Evolutionary conservation across 1,140 invertebrate genomes (phyloP).

Genomic region (Heterodera schachtii): DNA sequence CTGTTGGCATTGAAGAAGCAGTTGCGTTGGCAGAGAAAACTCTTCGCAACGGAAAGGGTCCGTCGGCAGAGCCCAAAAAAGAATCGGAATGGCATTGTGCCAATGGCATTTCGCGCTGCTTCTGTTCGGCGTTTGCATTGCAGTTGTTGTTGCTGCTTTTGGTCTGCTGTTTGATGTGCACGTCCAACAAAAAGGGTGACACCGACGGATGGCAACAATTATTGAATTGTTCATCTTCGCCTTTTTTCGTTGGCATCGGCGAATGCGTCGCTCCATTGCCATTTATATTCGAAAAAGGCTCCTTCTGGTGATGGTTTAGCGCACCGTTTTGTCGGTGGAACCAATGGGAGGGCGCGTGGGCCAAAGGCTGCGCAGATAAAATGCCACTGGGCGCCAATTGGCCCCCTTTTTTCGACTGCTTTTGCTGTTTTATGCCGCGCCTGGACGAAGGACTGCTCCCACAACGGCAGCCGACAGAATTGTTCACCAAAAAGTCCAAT

Average conservation of each 20-base stretch:
- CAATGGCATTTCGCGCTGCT: slow-evolving; percentile 1
- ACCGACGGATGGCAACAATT: not conserved
- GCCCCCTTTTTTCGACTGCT: not conserved
- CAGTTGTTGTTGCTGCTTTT: no score
- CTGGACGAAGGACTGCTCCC: slow-evolving; percentile 4
- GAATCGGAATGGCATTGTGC: not conserved
- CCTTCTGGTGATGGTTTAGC: not conserved
- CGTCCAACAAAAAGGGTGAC: slow-evolving; percentile 1
- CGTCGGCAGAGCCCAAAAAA: not conserved
- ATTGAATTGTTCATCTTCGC: not conserved
- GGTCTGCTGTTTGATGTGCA: not conserved
- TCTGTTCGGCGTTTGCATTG: not conserved
- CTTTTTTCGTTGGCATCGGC: not conserved
- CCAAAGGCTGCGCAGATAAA: not conserved
- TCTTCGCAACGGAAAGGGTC: slow-evolving; percentile 20
- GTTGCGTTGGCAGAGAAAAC: slow-evolving; percentile 21
- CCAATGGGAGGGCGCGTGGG: slow-evolving; percentile 18
- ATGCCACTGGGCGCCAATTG: not conserved
- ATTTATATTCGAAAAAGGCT: not conserved
- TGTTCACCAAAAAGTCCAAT: slow-evolving; percentile 1
- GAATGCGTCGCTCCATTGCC: not conserved
- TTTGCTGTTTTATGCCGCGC: not conserved
- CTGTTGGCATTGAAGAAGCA: not conserved
- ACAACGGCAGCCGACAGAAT: not conserved
- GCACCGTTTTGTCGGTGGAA: slow-evolving; percentile 10